phyloP scores from a whole-genome alignment of 2,113 vertebrate species.

The Myotis brandtii region DNA sequence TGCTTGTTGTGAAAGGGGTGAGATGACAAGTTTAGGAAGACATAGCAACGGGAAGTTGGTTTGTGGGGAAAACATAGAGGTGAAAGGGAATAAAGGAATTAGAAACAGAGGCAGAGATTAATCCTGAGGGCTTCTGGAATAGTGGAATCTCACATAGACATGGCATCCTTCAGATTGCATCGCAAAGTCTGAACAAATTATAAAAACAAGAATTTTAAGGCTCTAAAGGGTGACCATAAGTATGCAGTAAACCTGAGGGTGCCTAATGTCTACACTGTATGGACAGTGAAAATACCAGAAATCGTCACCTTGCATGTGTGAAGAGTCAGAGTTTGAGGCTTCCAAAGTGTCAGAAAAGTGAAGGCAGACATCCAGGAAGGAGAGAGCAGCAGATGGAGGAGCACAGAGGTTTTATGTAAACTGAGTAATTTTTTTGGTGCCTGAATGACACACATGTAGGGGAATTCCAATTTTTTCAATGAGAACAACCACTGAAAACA shows the following conservation, averaged over 20 bases:
- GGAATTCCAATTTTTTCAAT: neutral
- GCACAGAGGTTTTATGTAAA: neutral
- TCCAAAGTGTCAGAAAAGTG: neutral
- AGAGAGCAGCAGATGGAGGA: neutral
- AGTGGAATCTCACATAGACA: neutral
- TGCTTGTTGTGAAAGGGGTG: neutral
- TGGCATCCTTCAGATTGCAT: neutral
- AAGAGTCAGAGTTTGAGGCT: neutral
- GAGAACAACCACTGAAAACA: neutral
- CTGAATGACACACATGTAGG: neutral
- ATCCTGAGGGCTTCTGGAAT: neutral
- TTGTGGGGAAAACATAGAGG: neutral
- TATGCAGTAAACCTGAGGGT: neutral
- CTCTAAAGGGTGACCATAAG: neutral
- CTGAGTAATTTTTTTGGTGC: neutral
- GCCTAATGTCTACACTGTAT: neutral
- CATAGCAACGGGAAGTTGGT: neutral
- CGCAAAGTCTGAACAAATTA: neutral
- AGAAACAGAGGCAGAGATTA: neutral
- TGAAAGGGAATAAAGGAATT: neutral
- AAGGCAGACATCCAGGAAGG: neutral
- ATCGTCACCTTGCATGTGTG: neutral
- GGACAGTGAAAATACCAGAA: neutral
- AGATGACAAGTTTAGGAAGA: neutral
- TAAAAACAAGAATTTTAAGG: neutral